Base-by-base conservation (phyloP, 2,888 invertebrate species). In the Caenorhabditis wallacei region DNA sequence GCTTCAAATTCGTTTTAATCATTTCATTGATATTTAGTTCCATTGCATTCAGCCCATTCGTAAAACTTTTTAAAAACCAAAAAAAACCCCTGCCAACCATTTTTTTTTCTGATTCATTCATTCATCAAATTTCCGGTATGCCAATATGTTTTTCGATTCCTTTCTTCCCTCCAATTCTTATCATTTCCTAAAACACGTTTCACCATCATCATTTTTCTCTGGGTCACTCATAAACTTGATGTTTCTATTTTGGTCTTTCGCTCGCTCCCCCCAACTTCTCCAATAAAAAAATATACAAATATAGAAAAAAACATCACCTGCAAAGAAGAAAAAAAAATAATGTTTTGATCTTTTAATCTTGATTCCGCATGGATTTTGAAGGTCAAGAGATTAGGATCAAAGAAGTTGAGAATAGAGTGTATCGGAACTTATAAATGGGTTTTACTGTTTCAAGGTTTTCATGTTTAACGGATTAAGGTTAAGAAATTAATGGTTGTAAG, bases 341-440 rank as follows among this genome's bases (percentile, higher is more conserved):
- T 26, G 16, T 56, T 56, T 56, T 56, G 35, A 56, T 56, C 35
- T 56, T 30, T 56, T 53, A 53, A 53, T 53, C 53, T 53, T 3
- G 30, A 35, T 3, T 40, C 18, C n/a, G n/a, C n/a, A n/a, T n/a
- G n/a, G n/a, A 8, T 53, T 51, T 35, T 40, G 26, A 51, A 51
- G 54, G 54, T 46, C 46, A 53, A 68, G 48, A 51, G 54, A 51
- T 68, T 40, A 24, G 18, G 37, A 54, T n/a, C 35, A 30, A 16
- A 43, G 3, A 13, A 16, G 13, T 18, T 48, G 46, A 48, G 22
- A 64, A 54, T 57, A 37, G 30, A 53, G 43, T 22, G 30, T 16
- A 57, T 18, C 69, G 43, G 43, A 43, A 43, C 43, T 16, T 43
- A 3, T 5, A 13, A 13, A 43, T 11, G 13, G 13, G 43, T 8